phyloP scores from a whole-genome alignment of 2,113 vertebrate genomes.

The Phyllostomus hastatus region DNA sequence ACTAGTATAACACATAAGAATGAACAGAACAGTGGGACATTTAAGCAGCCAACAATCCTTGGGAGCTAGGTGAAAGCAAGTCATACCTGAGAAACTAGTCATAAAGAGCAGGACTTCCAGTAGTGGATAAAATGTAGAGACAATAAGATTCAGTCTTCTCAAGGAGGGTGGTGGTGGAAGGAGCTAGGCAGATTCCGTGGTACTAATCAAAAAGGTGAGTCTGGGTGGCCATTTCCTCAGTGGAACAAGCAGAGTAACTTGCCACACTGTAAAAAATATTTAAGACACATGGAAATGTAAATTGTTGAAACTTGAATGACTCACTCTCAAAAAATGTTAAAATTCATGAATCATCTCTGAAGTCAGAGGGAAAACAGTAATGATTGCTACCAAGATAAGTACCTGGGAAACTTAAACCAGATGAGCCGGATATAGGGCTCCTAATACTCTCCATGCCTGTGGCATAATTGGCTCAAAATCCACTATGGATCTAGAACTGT shows the following conservation, averaged over 20 bases:
- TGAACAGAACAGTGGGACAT: background rate
- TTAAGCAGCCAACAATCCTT: background rate
- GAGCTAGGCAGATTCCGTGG: background rate
- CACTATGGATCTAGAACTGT: background rate
- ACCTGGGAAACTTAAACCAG: background rate
- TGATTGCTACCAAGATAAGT: background rate
- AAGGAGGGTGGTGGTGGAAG: background rate
- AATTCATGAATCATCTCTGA: background rate
- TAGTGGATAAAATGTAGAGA: background rate
- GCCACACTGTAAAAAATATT: background rate
- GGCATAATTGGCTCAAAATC: background rate
- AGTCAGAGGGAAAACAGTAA: background rate
- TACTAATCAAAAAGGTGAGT: background rate
- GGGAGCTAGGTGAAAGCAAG: background rate
- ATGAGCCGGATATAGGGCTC: fast-evolving
- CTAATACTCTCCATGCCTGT: background rate
- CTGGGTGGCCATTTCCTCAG: background rate
- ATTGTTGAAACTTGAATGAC: background rate
- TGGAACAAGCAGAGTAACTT: background rate
- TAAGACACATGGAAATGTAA: background rate
- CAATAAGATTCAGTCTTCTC: background rate
- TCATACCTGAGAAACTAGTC: background rate
- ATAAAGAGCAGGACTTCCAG: background rate
- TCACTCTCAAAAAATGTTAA: background rate
- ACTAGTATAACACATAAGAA: background rate